phyloP scores from a whole-genome alignment of 2,888 invertebrate genomes.

The Cerceris ruficornis region DNA sequence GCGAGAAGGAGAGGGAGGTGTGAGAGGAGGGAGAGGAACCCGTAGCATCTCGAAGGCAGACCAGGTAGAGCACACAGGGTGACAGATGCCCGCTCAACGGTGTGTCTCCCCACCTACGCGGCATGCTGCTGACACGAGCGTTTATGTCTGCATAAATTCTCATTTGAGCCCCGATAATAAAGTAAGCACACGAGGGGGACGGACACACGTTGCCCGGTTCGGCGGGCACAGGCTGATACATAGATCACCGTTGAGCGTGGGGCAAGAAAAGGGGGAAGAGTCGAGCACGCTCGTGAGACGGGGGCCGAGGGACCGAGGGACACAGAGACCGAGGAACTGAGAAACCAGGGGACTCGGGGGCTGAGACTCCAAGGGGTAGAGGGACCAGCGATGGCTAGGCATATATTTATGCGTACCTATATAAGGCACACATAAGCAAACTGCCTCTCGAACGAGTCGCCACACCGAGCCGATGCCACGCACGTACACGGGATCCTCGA shows the following conservation, averaged over 20 bases:
- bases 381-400: slow-evolving; percentile 53
- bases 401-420: slow-evolving; percentile 63
- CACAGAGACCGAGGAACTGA: slow-evolving; percentile 17
- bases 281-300: slow-evolving; percentile 15
- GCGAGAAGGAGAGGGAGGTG: too few relatives aligned
- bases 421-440: slow-evolving; percentile 55
- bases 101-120: slow-evolving; percentile 72
- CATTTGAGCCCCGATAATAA: slow-evolving; percentile 79
- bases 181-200: slow-evolving; percentile 73
- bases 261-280: slow-evolving; percentile 57
- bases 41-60: slow-evolving; percentile 41
- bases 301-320: slow-evolving; percentile 14
- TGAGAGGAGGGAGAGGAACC: slow-evolving; percentile 5
- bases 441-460: slow-evolving; percentile 46
- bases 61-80: slow-evolving; percentile 63
- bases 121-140: slow-evolving; percentile 76
- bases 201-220: slow-evolving; percentile 70
- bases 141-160: slow-evolving; percentile 80
- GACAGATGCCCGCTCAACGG: slow-evolving; percentile 71
- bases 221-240: slow-evolving; percentile 71
- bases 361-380: slow-evolving; percentile 27
- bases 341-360: slow-evolving; percentile 12
- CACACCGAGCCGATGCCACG: slow-evolving; percentile 44
- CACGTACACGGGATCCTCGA: slow-evolving; percentile 48
- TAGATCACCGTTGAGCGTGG: slow-evolving; percentile 72